Conservation (phyloP, 2,888 invertebrate species). For the Cephalotes varians region DNA sequence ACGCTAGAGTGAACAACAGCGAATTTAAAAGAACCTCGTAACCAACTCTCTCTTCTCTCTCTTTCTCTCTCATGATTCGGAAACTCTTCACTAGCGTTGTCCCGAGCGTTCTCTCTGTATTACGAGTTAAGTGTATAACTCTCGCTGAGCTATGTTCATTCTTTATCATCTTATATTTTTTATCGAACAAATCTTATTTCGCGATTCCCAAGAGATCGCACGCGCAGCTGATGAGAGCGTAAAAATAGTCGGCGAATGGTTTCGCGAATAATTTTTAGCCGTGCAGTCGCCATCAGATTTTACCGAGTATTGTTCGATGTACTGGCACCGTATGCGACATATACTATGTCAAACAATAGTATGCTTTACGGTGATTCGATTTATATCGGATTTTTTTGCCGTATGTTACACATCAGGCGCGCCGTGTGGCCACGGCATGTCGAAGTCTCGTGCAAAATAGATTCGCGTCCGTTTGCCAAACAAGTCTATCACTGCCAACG, state of each 20-base stretch:
- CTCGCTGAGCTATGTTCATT: not conserved
- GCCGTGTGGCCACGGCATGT: conserved; percentile 31
- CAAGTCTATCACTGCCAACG: conserved; percentile 59
- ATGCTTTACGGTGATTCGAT: conserved; percentile 73
- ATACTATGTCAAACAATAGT: conserved; percentile 59
- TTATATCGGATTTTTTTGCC: conserved; percentile 72
- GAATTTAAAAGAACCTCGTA: conserved; percentile 17
- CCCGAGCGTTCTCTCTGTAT: not conserved
- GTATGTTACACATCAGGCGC: conserved; percentile 60
- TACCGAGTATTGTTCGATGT: conserved; percentile 40
- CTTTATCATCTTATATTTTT: conserved; percentile 8
- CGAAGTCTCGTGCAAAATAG: conserved; percentile 58
- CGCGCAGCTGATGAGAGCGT: conserved; percentile 2
- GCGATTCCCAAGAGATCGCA: not conserved
- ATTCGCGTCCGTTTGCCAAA: conserved; percentile 62
- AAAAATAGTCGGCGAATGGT: conserved; percentile 12
- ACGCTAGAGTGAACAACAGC: conserved; percentile 26
- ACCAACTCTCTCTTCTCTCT: conserved; percentile 5
- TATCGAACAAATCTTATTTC: not conserved
- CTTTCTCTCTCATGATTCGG: not conserved
- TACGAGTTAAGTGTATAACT: not conserved
- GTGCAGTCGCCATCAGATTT: conserved; percentile 31
- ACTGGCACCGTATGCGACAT: conserved; percentile 22
- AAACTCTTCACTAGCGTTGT: conserved; percentile 4
- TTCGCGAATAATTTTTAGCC: conserved; percentile 60